Base-by-base conservation (phyloP, 1,140 invertebrate species). In the Hermetia illucens region DNA sequence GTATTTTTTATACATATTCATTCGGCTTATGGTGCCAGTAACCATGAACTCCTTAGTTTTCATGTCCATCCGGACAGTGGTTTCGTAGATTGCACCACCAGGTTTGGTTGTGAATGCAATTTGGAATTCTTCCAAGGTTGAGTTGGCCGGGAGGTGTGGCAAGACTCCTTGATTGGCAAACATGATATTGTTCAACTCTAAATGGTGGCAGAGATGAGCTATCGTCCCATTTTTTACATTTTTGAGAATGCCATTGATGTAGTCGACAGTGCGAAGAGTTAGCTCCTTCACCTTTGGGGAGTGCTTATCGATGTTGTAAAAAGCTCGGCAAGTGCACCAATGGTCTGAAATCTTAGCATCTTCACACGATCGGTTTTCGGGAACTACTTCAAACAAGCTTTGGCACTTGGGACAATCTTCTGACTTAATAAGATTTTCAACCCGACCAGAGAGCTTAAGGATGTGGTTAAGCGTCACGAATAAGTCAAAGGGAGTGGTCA, bases 401-500 rank as follows among this genome's bases (percentile, higher is more conserved):
- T 68, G 66, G 40, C 85, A 88, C 4, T 61, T 62, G 0, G 73
- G 64, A 52, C 79, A 81, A n/a, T 44, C 47, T 21, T 51, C 35
- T 10, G 66, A 66, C 2, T 48, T 44, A 21, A 62, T 46, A 2
- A 58, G 54, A 16, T 51, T 40, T 3, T 61, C 53, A 2, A 55
- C 58, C 66, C 61, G 53, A 4, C 64, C 65, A 0, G 55, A 51
- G 8, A 65, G 22, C 1, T 45, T 29, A 0, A 68, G 47, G 17
- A 68, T 50, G 37, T 69, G 52, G 43, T 69, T 64, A 6, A 68
- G 45, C 2, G 73, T 76, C 43, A 82, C 72, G 50, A 91, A 77
- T 1, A 92, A 56, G 55, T 92, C 87, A 53, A 76, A 92, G 0
- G 86, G 80, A n/a, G 84, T 85, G 0, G 79, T 82, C 27, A 93